Percentiles rank a stretch among this genome's conserved stretches.
Conservation (phyloP, 1,140 invertebrate species). For the Drosophila punjabiensis region DNA sequence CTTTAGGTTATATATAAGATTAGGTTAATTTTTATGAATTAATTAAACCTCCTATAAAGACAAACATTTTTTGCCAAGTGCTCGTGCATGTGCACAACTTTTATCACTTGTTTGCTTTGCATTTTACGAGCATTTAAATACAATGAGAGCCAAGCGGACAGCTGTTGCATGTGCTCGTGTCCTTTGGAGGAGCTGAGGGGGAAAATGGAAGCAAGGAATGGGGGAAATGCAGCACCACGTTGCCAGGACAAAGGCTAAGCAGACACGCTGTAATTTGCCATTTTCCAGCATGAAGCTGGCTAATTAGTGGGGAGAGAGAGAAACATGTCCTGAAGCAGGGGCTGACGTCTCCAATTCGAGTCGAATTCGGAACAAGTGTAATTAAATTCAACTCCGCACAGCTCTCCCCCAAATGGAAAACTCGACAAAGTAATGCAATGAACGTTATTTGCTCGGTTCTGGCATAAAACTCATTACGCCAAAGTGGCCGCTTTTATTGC, state of each 20-base stretch:
- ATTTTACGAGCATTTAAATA: slow-evolving; percentile 74
- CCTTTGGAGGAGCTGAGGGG: slow-evolving; percentile 3
- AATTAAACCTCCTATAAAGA: too few relatives aligned
- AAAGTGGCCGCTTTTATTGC: slow-evolving; percentile 57
- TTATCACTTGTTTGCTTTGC: slow-evolving; percentile 73
- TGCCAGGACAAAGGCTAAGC: slow-evolving; percentile 30
- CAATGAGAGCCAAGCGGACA: slow-evolving; percentile 57
- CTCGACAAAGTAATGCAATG: slow-evolving; percentile 40
- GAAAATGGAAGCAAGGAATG: neutral
- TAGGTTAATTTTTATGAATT: neutral
- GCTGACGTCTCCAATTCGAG: slow-evolving; percentile 12
- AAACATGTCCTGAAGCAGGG: neutral
- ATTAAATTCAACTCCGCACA: slow-evolving; percentile 34
- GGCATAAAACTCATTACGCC: slow-evolving; percentile 47
- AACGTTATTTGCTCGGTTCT: slow-evolving; percentile 31
- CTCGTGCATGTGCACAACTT: slow-evolving; percentile 45
- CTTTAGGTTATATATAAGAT: too few relatives aligned
- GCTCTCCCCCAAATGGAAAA: neutral
- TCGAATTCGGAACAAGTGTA: slow-evolving; percentile 39
- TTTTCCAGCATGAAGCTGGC: slow-evolving; percentile 41
- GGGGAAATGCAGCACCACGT: slow-evolving; percentile 12
- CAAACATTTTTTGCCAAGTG: slow-evolving; percentile 5
- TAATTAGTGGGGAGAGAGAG: slow-evolving; percentile 24
- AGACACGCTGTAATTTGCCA: slow-evolving; percentile 42
- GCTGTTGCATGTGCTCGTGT: slow-evolving; percentile 46